Conservation (phyloP, 2,797 vertebrate species). For the Remorina albescens region DNA sequence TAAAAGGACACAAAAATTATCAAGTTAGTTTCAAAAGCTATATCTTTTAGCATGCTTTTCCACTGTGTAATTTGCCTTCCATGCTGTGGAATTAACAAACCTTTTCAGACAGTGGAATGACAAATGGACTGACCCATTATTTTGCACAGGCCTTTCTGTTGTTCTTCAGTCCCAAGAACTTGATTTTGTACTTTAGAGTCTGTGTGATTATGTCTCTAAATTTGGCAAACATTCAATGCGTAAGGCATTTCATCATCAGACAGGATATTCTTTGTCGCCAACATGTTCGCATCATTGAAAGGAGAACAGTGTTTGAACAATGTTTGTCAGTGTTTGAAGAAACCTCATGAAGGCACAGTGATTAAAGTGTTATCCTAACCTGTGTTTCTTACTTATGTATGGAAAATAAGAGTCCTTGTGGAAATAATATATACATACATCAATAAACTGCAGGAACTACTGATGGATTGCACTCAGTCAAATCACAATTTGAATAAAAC, state of each 20-base stretch:
- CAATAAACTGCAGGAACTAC: conserved; percentile 76
- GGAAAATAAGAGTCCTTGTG: conserved; percentile 79
- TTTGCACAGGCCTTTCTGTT: conserved; percentile 78
- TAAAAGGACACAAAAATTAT: conserved; percentile 88
- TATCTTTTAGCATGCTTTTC: conserved; percentile 94
- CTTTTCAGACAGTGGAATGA: conserved; percentile 74
- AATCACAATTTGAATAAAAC: conserved; percentile 84
- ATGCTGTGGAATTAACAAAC: conserved; percentile 90
- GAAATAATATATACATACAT: conserved; percentile 75
- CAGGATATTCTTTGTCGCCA: conserved; percentile 52
- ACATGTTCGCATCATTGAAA: conserved; percentile 87
- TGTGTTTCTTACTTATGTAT: conserved; percentile 83
- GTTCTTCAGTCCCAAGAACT: conserved; percentile 45
- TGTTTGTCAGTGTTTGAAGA: conserved; percentile 87
- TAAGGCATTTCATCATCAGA: conserved; percentile 89
- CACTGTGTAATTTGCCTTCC: conserved; percentile 92
- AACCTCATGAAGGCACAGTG: conserved; percentile 95
- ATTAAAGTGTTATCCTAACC: conserved; percentile 91
- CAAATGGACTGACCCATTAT: conserved; percentile 60
- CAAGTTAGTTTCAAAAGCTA: conserved; percentile 85
- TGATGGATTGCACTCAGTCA: conserved; percentile 75
- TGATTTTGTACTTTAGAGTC: conserved; percentile 50
- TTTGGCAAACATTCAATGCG: conserved; percentile 90
- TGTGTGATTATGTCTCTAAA: conserved; percentile 79
- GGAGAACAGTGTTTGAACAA: conserved; percentile 89